Evolutionary conservation across 2,888 invertebrate genomes (phyloP), one percentile per base, ranked within the genome.

Genomic region (Chironomus riparius): DNA sequence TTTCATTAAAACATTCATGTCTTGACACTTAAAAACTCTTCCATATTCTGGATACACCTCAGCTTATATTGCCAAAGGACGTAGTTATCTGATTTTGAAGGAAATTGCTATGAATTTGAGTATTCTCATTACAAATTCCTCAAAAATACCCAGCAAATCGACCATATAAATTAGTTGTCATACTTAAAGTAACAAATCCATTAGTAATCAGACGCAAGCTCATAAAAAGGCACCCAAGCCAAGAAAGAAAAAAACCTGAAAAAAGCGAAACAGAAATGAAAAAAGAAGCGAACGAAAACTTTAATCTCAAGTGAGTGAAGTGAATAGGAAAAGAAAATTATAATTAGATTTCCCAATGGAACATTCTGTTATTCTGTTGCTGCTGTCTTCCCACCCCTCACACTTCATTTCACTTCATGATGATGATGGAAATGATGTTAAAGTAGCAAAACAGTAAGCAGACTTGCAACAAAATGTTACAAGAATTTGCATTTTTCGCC

Each of bases 301-400:
- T 72, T 72, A 72, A 72, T 72, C 72, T 72, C 47, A 21, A 62
- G 28, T 72, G 72, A 72, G 72, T 62, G 61, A 61, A 72, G 72
- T 72, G 38, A 68, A 68, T 21, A 47, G 68, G 28, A 70, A 72
- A 72, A 72, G 62, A 72, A 72, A 56, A 72, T 72, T 72, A 62
- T 72, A 72, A 72, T 72, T 72, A 72, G 72, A 72, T 72, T 72
- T 72, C 72, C 62, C 61, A 18, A 4, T 38, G 62, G 61, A 72
- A 50, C 61, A 50, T 38, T 72, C 61, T 61, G 24, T 24, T 38
- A 38, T 38, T 38, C 38, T 38, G 38, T 38, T 38, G 38, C 38
- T 38, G 38, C 38, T 38, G 38, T 38, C 38, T 38, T 38, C 38
- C 10, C 38, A 7, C 10, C 65, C 13, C 65, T 65, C 65, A 24